Conservation (phyloP, 2,797 vertebrate species). For the Vespertilio murinus region DNA sequence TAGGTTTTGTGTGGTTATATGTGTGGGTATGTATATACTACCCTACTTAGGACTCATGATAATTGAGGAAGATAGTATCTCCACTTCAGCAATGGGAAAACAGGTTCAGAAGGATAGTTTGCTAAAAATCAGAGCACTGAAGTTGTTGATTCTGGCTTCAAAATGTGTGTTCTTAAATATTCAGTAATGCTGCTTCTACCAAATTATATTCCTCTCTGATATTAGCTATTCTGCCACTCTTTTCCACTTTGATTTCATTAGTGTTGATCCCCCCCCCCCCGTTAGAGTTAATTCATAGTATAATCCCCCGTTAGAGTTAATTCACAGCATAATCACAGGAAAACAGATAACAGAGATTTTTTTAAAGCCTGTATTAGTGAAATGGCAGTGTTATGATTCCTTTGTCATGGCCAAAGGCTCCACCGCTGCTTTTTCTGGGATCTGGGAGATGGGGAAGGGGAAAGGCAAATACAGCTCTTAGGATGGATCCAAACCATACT, state of each 20-base stretch:
- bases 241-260: not conserved
- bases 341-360: not conserved
- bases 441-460: not conserved
- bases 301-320: not conserved
- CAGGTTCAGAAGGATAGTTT: not conserved
- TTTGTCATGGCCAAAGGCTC: not conserved
- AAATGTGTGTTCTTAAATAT: not conserved
- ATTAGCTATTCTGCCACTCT: slow-evolving; percentile 19
- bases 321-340: slow-evolving; percentile 14
- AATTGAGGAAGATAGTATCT: not conserved
- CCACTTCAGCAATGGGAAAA: slow-evolving; percentile 6
- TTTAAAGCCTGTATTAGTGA: not conserved
- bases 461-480: not conserved
- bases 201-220: not conserved
- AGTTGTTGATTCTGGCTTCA: slow-evolving; percentile 11
- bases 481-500: not conserved
- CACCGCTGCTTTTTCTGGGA: not conserved
- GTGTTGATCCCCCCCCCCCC: no score
- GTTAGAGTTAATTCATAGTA: slow-evolving; percentile 20
- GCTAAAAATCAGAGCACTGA: not conserved
- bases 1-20: not conserved
- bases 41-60: not conserved
- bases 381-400: not conserved
- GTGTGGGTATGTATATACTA: not conserved
- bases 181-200: not conserved